Evolutionary conservation across 1,140 invertebrate species (phyloP), one percentile per base, ranked within the genome.

Genomic region (Lucilia sericata): DNA sequence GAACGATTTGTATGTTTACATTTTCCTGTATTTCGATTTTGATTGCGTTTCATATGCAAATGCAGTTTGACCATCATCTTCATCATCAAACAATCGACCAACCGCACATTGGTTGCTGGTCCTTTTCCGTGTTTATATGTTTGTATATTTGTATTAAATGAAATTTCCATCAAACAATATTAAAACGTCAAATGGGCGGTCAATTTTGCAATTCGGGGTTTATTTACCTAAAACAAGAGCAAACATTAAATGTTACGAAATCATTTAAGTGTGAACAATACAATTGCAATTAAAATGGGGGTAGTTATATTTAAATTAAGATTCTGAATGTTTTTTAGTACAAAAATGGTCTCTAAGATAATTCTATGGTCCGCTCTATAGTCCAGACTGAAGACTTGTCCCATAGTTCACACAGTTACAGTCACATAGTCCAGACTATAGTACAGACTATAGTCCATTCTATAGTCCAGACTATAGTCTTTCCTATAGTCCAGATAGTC

Each of bases 31-130:
- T 80, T 80, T 80, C 81, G 55, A 65, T 65, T 82, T 60, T 70
- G 81, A 82, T 82, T 82, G 51, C 51, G 60, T 82, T 82, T 60
- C 81, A 70, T 82, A 82, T 82, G 81, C 81, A 82, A 82, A 82
- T 82, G 81, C 80, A 82, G 51, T 65, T 51, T 82, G 80, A 82
- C 81, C 51, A 82, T 36, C 17, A 42, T 47, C 34, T 12, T 25
- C 42, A 49, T 80, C 36, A 80, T 30, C 25, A 47, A 76, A 34
- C 30, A 42, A 36, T 30, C 49, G n/a, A 80, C 36, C 75, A 42
- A 42, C 34, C 74, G 14, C 34, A 8, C 74, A 76, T 17, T 76
- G 74, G 74, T 76, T 76, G 30, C 30, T 21, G 42, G 5, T 42
- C 42, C 42, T 42, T 42, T 42, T 42, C 42, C 42, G 76, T 49